Percentiles rank a stretch among this genome's conserved stretches.
These are phyloP conservation scores for Eulemur macaco DNA, from an alignment of 2,113 vertebrate species.

Conservation along the genomic window DNA sequence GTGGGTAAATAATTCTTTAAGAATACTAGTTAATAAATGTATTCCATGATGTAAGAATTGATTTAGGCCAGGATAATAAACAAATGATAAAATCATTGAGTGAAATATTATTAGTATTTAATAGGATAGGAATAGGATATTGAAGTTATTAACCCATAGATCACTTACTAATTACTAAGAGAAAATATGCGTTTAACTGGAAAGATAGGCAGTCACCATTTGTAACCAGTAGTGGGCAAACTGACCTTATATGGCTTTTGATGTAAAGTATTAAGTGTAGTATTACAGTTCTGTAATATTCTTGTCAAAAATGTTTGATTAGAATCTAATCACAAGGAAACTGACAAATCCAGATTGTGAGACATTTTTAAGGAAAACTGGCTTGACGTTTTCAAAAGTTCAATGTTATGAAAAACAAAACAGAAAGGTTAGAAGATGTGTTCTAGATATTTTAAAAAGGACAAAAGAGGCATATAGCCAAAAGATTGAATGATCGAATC, in stretches of 20 bases:
- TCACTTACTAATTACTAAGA: neutral
- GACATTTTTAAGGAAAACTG: neutral
- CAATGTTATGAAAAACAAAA: neutral
- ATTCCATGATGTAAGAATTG: neutral
- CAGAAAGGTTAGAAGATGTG: neutral
- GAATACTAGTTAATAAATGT: neutral
- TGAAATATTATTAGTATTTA: neutral
- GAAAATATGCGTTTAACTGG: neutral
- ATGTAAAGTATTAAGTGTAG: neutral
- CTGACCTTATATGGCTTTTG: neutral
- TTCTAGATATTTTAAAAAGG: neutral
- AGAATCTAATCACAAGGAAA: neutral
- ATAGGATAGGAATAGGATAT: neutral
- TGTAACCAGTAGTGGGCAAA: neutral
- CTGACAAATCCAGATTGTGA: neutral
- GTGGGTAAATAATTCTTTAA: neutral
- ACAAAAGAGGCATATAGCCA: neutral
- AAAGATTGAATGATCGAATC: neutral
- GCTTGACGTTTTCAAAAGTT: neutral
- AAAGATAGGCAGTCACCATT: neutral
- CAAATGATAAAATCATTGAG: neutral
- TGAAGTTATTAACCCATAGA: neutral
- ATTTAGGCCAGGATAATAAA: neutral
- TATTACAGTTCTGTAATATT: neutral
- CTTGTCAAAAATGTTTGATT: neutral